Evolutionary conservation across 2,888 invertebrate genomes (phyloP).

Genomic region (Ormyrus pomaceus): DNA sequence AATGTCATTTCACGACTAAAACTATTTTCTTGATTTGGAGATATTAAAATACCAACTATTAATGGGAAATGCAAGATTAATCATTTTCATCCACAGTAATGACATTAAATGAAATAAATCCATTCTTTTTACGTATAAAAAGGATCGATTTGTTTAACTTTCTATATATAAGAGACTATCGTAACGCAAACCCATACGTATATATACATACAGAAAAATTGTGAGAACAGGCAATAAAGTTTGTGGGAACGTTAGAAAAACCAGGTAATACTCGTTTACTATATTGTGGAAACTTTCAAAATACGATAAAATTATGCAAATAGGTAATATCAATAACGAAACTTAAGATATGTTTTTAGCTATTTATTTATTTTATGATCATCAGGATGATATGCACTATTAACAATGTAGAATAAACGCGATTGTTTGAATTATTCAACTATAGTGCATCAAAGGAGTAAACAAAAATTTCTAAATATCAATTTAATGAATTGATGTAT

Average conservation of each 20-base stretch:
- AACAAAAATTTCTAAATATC: too few relatives aligned
- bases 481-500: too few relatives aligned
- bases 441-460: too few relatives aligned
- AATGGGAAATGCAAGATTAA: neutral
- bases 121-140: constrained; percentile 10
- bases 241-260: constrained; percentile 5
- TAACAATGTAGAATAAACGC: too few relatives aligned
- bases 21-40: too few relatives aligned
- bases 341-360: too few relatives aligned
- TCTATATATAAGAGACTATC: constrained; percentile 18
- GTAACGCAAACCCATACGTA: constrained; percentile 7
- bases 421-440: too few relatives aligned
- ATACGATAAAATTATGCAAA: neutral
- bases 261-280: neutral
- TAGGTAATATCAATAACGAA: neutral
- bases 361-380: too few relatives aligned
- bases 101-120: neutral
- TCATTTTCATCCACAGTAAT: neutral
- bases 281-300: constrained; percentile 19
- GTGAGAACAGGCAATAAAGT: constrained; percentile 34
- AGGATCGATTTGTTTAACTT: constrained; percentile 17
- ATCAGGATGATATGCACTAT: too few relatives aligned
- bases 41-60: neutral
- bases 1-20: too few relatives aligned
- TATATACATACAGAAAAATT: neutral